A percentile compares a stretch with the other conserved stretches of the same genome.
phyloP scores from a whole-genome alignment of 64 coral and sea anemone genomes.

The Dendronephthya gigantea region DNA sequence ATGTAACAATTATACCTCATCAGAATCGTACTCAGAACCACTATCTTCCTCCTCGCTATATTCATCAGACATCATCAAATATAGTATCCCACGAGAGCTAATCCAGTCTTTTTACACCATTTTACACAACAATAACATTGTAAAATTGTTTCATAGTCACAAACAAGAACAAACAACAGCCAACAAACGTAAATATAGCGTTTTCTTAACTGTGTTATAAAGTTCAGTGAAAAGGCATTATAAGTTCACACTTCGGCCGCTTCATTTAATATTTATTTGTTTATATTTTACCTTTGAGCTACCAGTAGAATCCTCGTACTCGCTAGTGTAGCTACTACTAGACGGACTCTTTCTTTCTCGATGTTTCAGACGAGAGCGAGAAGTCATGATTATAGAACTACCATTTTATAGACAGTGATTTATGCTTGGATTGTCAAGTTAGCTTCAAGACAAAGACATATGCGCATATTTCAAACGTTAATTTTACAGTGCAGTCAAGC shows the following conservation, averaged over 20 bases:
- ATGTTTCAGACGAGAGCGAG: not conserved
- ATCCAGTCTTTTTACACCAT: too few relatives aligned
- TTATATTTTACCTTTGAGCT: not conserved
- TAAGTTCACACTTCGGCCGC: not conserved
- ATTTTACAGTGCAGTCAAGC: not conserved
- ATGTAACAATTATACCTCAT: not conserved
- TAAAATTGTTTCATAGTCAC: not conserved
- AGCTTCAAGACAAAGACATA: not conserved
- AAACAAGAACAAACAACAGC: not conserved
- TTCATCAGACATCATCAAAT: not conserved
- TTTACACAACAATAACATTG: too few relatives aligned
- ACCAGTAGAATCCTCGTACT: not conserved
- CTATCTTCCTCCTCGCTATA: not conserved
- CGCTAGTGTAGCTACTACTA: not conserved
- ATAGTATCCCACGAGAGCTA: not conserved
- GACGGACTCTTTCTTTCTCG: not conserved
- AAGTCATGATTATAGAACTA: not conserved
- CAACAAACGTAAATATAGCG: not conserved
- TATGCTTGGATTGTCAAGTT: not conserved
- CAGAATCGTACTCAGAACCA: not conserved
- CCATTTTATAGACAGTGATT: not conserved
- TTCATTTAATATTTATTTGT: conserved; percentile 1
- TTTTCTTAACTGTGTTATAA: not conserved
- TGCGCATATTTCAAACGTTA: not conserved
- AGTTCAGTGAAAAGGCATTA: too few relatives aligned